Base-by-base conservation (phyloP, 2,113 vertebrate genomes). In the Hippoglossus stenolepis region DNA sequence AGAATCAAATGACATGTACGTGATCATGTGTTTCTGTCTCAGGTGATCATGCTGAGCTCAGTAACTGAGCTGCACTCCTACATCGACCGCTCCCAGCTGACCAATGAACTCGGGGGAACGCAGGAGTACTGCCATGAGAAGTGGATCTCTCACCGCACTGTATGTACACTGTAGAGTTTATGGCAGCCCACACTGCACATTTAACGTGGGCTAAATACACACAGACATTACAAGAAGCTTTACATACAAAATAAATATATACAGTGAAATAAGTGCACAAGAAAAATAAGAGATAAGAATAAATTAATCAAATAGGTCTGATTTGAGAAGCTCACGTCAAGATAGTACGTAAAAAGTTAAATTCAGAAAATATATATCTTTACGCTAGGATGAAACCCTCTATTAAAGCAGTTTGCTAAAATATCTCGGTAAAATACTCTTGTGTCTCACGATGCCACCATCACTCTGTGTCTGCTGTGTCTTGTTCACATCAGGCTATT, bases 11-110 rank as follows among this genome's bases (percentile, higher is more conserved):
- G 2, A 20, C 26, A 61, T n/a, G 28, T n/a, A 5, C 8, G 3
- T 77, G 9, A 79, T 17, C 0, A 2, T n/a, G 18, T 79, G 62
- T 70, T 68, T 85, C 20, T 79, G 31, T 74, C 82, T 40, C 87
- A 98, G 98, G 96, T 99, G 93, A 97, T 99, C 92, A 99, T 99
- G 98, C 95, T 99, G 92, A 96, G 97, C 93, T 99, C 98, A 62
- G 91, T 98, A 31, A 95, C 97, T 71, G 98, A 99, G 91, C 95
- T 99, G 58, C 96, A 98, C 74, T 91, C 94, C 67, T 98, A 99
- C 90, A 96, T 99, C 60, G 97, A 99, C 84, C 96, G 95, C 86
- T 94, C 94, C 14, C 97, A 99, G 93, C 95, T 99, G 93, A 98
- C 96, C 1, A 95, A 95, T 89, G 97, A 99, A 73, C 95, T 99